Percentiles rank a stretch among this genome's conserved stretches.
Conservation (phyloP, 2,797 vertebrate genomes). For the Argentina silus region DNA sequence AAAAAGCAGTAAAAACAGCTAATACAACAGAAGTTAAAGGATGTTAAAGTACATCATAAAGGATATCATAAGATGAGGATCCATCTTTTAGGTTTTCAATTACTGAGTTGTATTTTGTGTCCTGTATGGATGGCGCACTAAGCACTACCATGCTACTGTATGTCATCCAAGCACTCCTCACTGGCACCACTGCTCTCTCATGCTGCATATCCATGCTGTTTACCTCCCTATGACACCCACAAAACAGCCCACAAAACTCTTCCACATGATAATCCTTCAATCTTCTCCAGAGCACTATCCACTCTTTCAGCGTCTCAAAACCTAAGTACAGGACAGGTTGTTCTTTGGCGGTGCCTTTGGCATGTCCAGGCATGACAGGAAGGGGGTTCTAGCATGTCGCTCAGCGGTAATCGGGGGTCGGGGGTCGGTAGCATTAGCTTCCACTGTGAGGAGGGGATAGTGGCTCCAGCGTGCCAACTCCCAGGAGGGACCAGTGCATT, state of each 20-base stretch:
- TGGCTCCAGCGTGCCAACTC: slow-evolving; percentile 65
- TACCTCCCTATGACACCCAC: not conserved
- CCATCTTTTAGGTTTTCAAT: not conserved
- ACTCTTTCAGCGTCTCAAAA: slow-evolving; percentile 12
- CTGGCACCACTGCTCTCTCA: slow-evolving; percentile 1
- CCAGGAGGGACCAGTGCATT: slow-evolving; percentile 70
- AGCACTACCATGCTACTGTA: not conserved
- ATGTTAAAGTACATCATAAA: not conserved
- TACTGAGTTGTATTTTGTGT: not conserved
- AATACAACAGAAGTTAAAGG: not conserved
- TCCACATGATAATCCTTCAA: not conserved
- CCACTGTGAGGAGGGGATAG: slow-evolving; percentile 40
- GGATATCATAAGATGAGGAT: not conserved
- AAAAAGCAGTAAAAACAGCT: not conserved
- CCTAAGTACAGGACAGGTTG: slow-evolving; percentile 50
- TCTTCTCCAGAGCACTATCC: not conserved
- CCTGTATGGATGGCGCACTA: slow-evolving; percentile 1
- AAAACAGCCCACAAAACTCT: not conserved
- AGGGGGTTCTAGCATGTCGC: slow-evolving; percentile 39
- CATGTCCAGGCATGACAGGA: slow-evolving; percentile 15
- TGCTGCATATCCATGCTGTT: slow-evolving; percentile 35
- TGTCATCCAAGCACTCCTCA: slow-evolving; percentile 12
- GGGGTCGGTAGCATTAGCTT: slow-evolving; percentile 37
- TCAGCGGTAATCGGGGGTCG: slow-evolving; percentile 25
- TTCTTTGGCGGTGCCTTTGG: slow-evolving; percentile 36